A percentile compares a stretch with the other conserved stretches of the same genome.
Conservation (phyloP, 1,140 invertebrate species). For the Heterodera carotae region DNA sequence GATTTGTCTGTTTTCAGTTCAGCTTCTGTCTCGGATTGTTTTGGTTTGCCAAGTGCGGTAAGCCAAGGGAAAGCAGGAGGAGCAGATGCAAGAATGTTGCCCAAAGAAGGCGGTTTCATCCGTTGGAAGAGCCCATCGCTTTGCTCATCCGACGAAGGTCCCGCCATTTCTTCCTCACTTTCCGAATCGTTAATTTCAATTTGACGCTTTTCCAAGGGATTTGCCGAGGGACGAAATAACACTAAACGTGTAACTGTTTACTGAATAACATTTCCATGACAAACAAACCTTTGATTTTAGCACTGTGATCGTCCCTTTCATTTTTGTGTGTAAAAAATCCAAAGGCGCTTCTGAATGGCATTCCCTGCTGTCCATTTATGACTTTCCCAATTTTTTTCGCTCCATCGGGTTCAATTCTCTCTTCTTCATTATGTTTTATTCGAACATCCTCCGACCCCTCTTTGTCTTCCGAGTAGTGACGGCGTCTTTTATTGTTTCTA, state of each 20-base stretch:
- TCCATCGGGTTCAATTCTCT: no score
- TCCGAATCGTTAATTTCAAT: not conserved
- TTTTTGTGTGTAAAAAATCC: not conserved
- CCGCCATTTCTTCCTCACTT: not conserved
- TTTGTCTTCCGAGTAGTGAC: not conserved
- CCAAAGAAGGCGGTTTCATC: conserved; percentile 7
- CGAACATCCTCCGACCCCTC: not conserved
- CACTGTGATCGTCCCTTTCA: not conserved
- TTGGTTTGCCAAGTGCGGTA: conserved; percentile 4
- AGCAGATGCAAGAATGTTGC: conserved; percentile 19
- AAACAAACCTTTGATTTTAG: not conserved
- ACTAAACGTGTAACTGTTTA: not conserved
- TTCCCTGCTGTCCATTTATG: not conserved
- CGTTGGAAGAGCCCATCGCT: not conserved
- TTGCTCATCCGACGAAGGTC: not conserved
- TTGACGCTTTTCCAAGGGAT: not conserved
- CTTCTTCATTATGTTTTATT: not conserved
- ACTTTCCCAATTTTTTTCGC: not conserved
- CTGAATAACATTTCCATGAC: not conserved
- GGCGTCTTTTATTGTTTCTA: not conserved
- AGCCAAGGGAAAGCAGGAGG: conserved; percentile 24
- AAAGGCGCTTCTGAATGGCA: not conserved
- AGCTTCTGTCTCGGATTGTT: not conserved
- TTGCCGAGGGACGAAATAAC: not conserved
- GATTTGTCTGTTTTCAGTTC: not conserved